A percentile compares a stretch with the other conserved stretches of the same genome.
Conservation (phyloP, 2,113 vertebrate species). For the Zapus hudsonius region DNA sequence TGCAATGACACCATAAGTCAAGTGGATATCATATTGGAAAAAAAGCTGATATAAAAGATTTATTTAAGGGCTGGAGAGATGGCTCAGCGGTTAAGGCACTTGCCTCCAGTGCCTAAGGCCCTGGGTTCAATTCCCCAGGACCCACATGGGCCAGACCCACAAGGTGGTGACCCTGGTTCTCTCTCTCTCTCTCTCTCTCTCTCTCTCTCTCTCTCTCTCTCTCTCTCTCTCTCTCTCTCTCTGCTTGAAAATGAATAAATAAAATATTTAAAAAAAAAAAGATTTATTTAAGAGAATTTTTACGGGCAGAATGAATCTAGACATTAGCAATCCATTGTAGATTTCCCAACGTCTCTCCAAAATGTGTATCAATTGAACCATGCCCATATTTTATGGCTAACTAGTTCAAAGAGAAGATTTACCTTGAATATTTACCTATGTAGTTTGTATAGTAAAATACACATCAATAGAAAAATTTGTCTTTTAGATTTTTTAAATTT, state of each 20-base stretch:
- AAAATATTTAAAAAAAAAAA: background rate
- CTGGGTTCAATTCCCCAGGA: too few species aligned
- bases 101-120: too few species aligned
- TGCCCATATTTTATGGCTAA: background rate
- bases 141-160: too few species aligned
- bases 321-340: too few species aligned
- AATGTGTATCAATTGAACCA: background rate
- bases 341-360: background rate
- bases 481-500: background rate
- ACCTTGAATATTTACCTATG: background rate
- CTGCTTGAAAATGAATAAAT: too few species aligned
- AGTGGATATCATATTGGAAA: background rate
- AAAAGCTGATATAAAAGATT: background rate
- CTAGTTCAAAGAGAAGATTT: background rate
- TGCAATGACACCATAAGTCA: too few species aligned
- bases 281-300: background rate
- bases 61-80: too few species aligned
- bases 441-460: constrained; percentile 1
- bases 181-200: too few species aligned
- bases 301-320: background rate
- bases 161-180: too few species aligned
- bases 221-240: too few species aligned
- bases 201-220: too few species aligned
- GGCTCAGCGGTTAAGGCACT: too few species aligned
- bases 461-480: background rate